A percentile compares a stretch with the other conserved stretches of the same genome.
Conservation (phyloP, 2,113 vertebrate species). For the Hypanus sabinus region DNA sequence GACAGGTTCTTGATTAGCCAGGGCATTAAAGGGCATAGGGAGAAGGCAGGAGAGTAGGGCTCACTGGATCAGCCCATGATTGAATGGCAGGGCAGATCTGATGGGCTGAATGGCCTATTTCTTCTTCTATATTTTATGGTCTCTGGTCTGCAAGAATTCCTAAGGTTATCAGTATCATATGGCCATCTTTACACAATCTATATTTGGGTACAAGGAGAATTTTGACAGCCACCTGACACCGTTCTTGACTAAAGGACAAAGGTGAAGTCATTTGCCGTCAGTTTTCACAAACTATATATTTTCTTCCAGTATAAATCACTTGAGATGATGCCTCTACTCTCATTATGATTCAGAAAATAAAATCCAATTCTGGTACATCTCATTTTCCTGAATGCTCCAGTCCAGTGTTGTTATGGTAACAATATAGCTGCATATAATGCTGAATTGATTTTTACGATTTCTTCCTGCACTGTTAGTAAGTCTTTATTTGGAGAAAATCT, state of each 20-base stretch:
- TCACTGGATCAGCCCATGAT: too few relatives aligned
- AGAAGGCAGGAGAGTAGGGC: too few relatives aligned
- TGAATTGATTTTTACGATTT: not conserved
- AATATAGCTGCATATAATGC: not conserved
- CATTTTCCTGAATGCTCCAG: not conserved
- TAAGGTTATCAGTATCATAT: not conserved
- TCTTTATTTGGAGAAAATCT: not conserved
- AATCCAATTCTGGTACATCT: too few relatives aligned
- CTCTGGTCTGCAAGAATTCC: too few relatives aligned
- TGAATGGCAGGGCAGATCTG: too few relatives aligned
- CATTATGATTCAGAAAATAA: not conserved
- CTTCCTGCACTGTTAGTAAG: not conserved
- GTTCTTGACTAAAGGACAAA: not conserved
- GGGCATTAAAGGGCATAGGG: too few relatives aligned
- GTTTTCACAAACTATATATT: not conserved
- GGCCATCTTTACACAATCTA: not conserved
- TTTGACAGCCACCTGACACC: not conserved
- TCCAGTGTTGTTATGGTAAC: slow-evolving; percentile 19
- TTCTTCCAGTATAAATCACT: not conserved
- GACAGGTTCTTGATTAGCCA: too few relatives aligned
- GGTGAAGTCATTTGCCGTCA: not conserved
- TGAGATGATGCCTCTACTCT: not conserved
- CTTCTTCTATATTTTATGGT: too few relatives aligned
- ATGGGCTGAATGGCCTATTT: too few relatives aligned
- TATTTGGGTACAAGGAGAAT: not conserved